Conservation (phyloP, 2,113 vertebrate species). For the Elanus axillaris region DNA sequence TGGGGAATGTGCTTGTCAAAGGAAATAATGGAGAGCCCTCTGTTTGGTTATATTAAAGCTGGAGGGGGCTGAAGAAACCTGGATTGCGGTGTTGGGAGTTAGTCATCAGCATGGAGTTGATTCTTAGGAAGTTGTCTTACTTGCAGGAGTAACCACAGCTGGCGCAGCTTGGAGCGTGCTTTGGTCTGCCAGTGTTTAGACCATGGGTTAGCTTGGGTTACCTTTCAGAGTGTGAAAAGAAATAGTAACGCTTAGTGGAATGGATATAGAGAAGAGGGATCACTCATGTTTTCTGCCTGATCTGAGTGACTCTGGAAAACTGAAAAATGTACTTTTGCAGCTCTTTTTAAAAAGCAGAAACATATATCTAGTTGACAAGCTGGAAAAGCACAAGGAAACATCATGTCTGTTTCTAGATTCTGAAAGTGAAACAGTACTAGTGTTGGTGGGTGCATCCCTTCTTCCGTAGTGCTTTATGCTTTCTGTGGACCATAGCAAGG, state of each 20-base stretch:
- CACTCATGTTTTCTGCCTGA: background rate
- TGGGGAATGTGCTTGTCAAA: background rate
- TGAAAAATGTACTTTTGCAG: background rate
- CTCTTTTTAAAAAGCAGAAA: background rate
- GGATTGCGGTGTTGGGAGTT: background rate
- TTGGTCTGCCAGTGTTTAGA: background rate
- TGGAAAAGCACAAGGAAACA: background rate
- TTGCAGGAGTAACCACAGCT: background rate
- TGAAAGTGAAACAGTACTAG: background rate
- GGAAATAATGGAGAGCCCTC: background rate
- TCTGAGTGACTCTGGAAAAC: background rate
- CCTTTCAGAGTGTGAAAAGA: background rate
- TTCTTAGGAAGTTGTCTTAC: background rate
- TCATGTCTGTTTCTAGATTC: background rate
- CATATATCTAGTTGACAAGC: rapidly evolving
- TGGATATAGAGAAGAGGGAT: background rate
- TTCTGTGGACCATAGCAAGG: rapidly evolving
- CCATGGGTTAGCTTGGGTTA: background rate
- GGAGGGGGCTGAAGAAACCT: background rate
- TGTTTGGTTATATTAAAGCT: background rate
- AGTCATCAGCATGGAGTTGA: background rate
- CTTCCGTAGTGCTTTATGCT: background rate
- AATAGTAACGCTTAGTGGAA: background rate
- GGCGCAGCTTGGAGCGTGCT: background rate
- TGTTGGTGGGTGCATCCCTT: background rate